A percentile compares a stretch with the other conserved stretches of the same genome.
Conservation (phyloP, 2,797 vertebrate species). For the Lycodopsis pacificus region DNA sequence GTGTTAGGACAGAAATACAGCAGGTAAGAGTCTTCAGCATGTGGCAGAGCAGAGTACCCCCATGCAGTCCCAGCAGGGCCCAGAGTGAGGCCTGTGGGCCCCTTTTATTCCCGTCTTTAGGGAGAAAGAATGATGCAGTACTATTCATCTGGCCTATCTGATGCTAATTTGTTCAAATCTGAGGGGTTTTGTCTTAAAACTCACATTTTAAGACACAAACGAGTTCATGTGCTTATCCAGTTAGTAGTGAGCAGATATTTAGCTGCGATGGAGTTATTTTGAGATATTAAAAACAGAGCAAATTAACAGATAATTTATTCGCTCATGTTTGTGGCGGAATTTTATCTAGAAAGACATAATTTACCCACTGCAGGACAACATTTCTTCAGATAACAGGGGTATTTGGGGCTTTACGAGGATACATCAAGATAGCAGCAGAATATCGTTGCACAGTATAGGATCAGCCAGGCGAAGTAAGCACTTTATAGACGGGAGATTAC, state of each 20-base stretch:
- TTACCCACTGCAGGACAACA: conserved; percentile 16
- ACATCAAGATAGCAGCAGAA: conserved; percentile 47
- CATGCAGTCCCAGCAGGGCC: neutral
- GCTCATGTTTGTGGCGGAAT: conserved; percentile 22
- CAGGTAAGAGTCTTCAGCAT: conserved; percentile 40
- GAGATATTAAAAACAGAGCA: conserved; percentile 11
- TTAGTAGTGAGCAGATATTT: conserved; percentile 1
- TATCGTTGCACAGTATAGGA: conserved; percentile 38
- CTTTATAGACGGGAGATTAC: conserved; percentile 19
- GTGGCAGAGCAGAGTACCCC: conserved; percentile 9
- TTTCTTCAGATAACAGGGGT: conserved; percentile 38
- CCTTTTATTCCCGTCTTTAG: neutral
- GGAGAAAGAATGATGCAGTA: neutral
- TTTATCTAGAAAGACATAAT: conserved; percentile 26
- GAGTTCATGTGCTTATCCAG: neutral
- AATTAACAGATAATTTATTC: conserved; percentile 24
- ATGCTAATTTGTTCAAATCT: conserved; percentile 7
- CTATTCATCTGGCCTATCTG: conserved; percentile 10
- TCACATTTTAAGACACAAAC: neutral
- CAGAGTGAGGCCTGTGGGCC: conserved; percentile 13
- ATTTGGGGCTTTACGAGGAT: conserved; percentile 44
- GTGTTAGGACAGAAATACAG: neutral
- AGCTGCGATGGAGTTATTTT: neutral
- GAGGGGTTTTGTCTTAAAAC: neutral
- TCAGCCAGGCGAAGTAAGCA: conserved; percentile 59